These are phyloP conservation scores for Micromussa lordhowensis DNA, from an alignment of 92 coral and sea anemone genomes.

Conservation along the genomic window DNA sequence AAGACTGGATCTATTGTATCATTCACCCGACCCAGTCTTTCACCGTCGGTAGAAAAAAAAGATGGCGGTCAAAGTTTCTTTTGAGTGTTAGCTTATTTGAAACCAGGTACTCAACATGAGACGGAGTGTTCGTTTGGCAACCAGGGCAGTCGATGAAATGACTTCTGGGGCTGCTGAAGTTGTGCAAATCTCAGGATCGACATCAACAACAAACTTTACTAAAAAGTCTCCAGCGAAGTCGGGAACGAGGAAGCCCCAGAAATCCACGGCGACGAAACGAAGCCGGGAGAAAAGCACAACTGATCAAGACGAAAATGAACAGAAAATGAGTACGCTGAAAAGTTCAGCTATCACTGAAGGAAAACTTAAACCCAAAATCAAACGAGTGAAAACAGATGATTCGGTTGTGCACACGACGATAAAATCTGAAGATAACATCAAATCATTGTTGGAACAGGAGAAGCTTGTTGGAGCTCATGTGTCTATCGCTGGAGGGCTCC, in stretches of 20 bases:
- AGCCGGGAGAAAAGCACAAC: slow-evolving; percentile 9
- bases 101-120: slow-evolving; percentile 39
- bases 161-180: neutral
- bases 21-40: slow-evolving; percentile 1
- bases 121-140: slow-evolving; percentile 60
- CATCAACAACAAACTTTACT: neutral
- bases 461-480: slow-evolving; percentile 94
- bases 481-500: slow-evolving; percentile 86
- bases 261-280: slow-evolving; percentile 20
- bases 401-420: neutral
- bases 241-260: neutral
- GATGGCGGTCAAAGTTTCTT: slow-evolving; percentile 10
- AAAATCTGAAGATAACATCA: neutral
- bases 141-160: slow-evolving; percentile 26
- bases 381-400: slow-evolving; percentile 7
- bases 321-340: neutral
- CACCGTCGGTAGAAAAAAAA: neutral
- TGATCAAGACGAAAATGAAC: slow-evolving; percentile 35
- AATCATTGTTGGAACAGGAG: slow-evolving; percentile 13
- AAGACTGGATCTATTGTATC: neutral
- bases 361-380: slow-evolving; percentile 10
- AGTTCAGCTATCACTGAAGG: neutral
- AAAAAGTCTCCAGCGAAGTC: neutral
- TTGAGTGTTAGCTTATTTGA: neutral
- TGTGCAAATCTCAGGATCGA: neutral